Base-by-base conservation (phyloP, 1,140 invertebrate species). In the Drosophila miranda region DNA sequence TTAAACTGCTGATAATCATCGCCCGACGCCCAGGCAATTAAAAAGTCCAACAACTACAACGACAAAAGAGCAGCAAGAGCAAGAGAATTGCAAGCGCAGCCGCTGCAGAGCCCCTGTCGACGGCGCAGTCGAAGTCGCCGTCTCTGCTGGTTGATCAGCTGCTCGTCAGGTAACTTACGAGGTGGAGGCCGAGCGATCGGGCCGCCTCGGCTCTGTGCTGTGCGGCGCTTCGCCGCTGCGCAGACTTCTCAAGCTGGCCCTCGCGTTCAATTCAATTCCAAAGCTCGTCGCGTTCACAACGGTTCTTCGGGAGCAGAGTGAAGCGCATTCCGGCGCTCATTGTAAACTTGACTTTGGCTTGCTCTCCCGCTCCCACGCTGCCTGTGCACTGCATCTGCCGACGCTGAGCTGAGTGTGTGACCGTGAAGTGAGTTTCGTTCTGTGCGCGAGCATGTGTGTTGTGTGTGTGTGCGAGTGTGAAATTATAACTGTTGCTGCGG, bases 11-110 rank as follows among this genome's bases (percentile, higher is more conserved):
- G 74, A 58, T 63, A 54, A 43, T 54, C 51, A 79, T 68, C 76
- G 48, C 73, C 45, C 77, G 72, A 80, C 78, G 78, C 60, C 67
- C 75, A 82, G 78, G 82, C 74, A 82, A 79, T 79, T 80, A 80
- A 80, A 66, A 62, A 19, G 34, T 55, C 55, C 14, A 43, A 19
- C 16, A 38, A 11, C 34, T 38, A 11, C 26, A 19, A 16, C 30
- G 11, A 59, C 9, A 26, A n/a, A 11, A 46, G 16, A 51, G 30
- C 62, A 38, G 23, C 23, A 26, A 26, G 5, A 26, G 53, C 38
- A 42, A 53, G 54, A 81, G 78, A 82, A 82, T 82, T 75, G 79
- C 79, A 83, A 56, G 57, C 60, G 58, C 55, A 56, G 45, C 54
- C 2, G 49, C 54, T 8, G 8, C 30, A 9, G 30, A 26, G 28